Conservation (phyloP, 2,113 vertebrate genomes). For the Neolamprologus fasciatus region DNA sequence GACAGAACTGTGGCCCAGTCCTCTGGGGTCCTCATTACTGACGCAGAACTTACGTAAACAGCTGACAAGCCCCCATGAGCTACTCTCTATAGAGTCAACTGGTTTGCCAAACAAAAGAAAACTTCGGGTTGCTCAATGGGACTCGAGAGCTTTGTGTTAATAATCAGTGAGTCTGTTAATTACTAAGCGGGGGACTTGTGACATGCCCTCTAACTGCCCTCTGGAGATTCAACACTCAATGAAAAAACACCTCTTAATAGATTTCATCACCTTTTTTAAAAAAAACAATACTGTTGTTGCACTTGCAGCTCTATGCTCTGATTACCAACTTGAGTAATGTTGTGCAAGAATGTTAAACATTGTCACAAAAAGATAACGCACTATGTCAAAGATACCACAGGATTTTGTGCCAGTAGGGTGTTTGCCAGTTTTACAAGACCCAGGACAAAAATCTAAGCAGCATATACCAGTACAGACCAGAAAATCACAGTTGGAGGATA, state of each 20-base stretch:
- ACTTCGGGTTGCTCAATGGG: conserved; percentile 30
- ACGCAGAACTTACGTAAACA: conserved; percentile 37
- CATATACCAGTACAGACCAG: background rate
- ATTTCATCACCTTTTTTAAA: background rate
- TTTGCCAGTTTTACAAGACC: background rate
- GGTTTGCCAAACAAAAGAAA: conserved; percentile 50
- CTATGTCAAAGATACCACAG: background rate
- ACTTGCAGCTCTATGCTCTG: background rate
- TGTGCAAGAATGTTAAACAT: background rate
- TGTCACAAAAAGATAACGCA: background rate
- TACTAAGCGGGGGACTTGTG: background rate
- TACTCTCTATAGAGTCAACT: conserved; percentile 19
- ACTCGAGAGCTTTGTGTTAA: conserved; percentile 40
- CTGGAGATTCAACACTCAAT: background rate
- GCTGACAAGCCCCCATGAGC: background rate
- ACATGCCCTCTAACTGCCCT: background rate
- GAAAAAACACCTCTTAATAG: background rate
- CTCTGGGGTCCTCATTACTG: conserved; percentile 12
- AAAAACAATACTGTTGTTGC: background rate
- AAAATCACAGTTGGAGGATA: background rate
- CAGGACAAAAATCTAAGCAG: background rate
- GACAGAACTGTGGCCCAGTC: background rate
- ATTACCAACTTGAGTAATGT: background rate
- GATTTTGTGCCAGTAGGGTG: background rate
- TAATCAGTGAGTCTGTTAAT: conserved; percentile 48